Evolutionary conservation across 2,797 vertebrate genomes (phyloP), one percentile per base, ranked within the genome.

Genomic region (Pitangus sulphuratus): DNA sequence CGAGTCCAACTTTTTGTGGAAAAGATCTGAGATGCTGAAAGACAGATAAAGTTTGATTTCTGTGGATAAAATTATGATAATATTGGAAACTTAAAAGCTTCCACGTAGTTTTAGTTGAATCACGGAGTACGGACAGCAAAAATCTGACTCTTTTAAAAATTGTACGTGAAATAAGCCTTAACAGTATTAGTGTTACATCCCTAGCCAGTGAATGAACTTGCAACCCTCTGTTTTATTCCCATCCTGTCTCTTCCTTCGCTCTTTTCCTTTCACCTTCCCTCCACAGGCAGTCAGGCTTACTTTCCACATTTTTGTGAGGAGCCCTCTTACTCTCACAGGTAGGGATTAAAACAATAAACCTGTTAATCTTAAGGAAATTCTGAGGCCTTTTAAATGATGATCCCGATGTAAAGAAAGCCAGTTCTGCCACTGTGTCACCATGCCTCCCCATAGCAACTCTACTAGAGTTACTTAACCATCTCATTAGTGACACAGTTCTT

Each of bases 31-130:
- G 58, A 76, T 70, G 51, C 87, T 80, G 74, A 76, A 64, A 90
- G 74, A 39, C 61, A 93, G 87, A 94, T 82, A 12, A 90, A 79
- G 89, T 82, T 95, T 48, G 45, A 89, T 91, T 57, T 82, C 48
- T 74, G 0, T 33, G 51, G 85, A 77, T 94, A 77, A 91, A 90
- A 72, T 26, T 0, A 48, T 87, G 33, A 53, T 77, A 58, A 64
- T 74, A n/a, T 30, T 68, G 39, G 62, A 90, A 94, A 90, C 47
- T 57, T 83, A 37, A 89, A 90, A 84, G 60, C 66, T 86, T 87
- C 51, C 44, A 11, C 20, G 2, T 68, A 50, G 45, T 71, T 90
- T 87, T 68, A 79, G 15, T 33, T 84, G 35, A 71, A 82, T 69
- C 11, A 7, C 24, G 30, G 35, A 35, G 21, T 76, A 69, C 1